Conservation (phyloP, 2,113 vertebrate species). For the Limnothrissa miodon region DNA sequence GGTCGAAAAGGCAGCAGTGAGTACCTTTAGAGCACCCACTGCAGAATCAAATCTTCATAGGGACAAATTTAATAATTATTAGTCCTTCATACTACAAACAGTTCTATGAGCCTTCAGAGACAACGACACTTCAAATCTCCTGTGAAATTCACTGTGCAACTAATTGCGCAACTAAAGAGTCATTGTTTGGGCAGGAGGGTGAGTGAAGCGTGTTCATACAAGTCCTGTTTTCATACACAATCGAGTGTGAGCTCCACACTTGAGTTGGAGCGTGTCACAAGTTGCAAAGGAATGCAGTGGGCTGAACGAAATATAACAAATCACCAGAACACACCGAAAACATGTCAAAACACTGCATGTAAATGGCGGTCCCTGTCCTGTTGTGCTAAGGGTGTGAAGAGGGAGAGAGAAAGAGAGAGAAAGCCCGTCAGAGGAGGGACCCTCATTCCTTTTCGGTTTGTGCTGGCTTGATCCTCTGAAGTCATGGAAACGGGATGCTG, state of each 20-base stretch:
- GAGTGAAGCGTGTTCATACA: not conserved
- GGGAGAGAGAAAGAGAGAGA: constrained; percentile 5
- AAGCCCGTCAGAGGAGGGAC: constrained; percentile 21
- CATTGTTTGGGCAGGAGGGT: not conserved
- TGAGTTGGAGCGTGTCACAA: not conserved
- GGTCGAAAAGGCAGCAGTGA: not conserved
- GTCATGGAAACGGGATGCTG: constrained; percentile 63
- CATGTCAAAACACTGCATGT: not conserved
- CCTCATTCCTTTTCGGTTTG: constrained; percentile 57
- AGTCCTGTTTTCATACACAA: not conserved
- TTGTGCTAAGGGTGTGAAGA: constrained; percentile 46
- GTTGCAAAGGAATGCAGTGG: not conserved
- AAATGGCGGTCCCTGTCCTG: not conserved
- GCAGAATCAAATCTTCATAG: not conserved
- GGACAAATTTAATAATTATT: no score
- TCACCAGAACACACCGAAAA: not conserved
- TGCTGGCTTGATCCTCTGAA: constrained; percentile 55
- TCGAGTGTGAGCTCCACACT: not conserved
- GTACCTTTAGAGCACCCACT: not conserved
- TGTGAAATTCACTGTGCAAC: not conserved
- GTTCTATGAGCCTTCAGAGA: not conserved
- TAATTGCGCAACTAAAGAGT: not conserved
- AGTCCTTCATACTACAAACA: no score
- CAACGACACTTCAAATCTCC: not conserved
- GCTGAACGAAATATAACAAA: not conserved